Conservation (phyloP, 2,797 vertebrate genomes). For the Enteromius radiatus region DNA sequence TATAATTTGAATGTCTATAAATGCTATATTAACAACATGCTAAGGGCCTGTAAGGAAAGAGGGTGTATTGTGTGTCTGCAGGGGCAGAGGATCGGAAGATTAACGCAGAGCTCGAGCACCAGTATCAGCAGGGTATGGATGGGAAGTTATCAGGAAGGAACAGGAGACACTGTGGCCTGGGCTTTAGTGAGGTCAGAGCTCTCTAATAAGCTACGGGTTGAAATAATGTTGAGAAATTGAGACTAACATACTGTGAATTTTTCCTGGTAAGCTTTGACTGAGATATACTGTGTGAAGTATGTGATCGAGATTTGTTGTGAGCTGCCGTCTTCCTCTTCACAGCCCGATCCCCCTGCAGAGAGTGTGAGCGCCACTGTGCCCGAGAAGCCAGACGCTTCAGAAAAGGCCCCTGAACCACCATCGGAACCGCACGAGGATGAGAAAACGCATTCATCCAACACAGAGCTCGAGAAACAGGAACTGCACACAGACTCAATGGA, state of each 20-base stretch:
- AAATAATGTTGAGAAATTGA: neutral
- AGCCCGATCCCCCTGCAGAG: conserved; percentile 62
- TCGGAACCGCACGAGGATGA: conserved; percentile 78
- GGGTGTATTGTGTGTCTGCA: conserved; percentile 64
- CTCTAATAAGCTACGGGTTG: neutral
- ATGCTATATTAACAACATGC: neutral
- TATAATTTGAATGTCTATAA: neutral
- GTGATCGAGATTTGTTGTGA: conserved; percentile 32
- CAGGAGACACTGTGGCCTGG: conserved; percentile 91
- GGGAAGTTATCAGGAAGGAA: conserved; percentile 91
- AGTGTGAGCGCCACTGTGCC: conserved; percentile 44
- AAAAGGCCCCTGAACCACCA: conserved; percentile 66
- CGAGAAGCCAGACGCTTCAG: conserved; percentile 72
- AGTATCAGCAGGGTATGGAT: conserved; percentile 95
- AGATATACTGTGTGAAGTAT: neutral
- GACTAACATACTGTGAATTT: neutral
- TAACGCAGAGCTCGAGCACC: conserved; percentile 89
- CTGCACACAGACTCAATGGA: conserved; percentile 76
- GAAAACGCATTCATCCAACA: conserved; percentile 68
- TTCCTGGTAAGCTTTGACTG: neutral
- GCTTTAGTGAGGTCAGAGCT: conserved; percentile 89
- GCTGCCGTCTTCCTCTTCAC: neutral
- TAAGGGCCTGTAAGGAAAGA: neutral
- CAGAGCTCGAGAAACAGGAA: conserved; percentile 65
- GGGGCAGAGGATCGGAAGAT: conserved; percentile 92